Evolutionary conservation across 2,113 vertebrate genomes (phyloP).

Genomic region (Nibea albiflora): DNA sequence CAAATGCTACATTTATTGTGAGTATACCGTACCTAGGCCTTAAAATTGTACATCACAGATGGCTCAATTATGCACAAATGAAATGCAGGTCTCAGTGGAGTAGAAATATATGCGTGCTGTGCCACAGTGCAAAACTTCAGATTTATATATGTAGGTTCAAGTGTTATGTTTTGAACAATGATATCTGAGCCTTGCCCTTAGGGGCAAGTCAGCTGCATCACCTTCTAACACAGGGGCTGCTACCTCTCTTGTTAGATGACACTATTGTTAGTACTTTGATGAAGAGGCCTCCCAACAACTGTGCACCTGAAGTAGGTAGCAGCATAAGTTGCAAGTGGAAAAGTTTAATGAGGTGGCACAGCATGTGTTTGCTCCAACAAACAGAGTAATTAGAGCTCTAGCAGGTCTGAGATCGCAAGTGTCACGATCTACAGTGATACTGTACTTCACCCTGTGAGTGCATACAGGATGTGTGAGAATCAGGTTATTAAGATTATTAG

Average conservation of each 20-base stretch:
- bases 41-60: slow-evolving; percentile 49
- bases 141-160: slow-evolving; percentile 45
- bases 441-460: background rate
- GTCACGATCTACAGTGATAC: slow-evolving; percentile 11
- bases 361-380: slow-evolving; percentile 16
- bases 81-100: slow-evolving; percentile 53
- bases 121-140: slow-evolving; percentile 4
- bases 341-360: slow-evolving; percentile 44
- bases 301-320: slow-evolving; percentile 10
- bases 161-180: slow-evolving; percentile 51
- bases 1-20: slow-evolving; percentile 51
- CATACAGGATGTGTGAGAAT: slow-evolving; percentile 4
- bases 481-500: background rate
- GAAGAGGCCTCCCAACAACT: slow-evolving; percentile 9
- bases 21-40: slow-evolving; percentile 35
- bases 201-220: slow-evolving; percentile 21
- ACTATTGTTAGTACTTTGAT: slow-evolving; percentile 52
- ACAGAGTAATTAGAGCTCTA: background rate
- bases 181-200: slow-evolving; percentile 18
- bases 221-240: slow-evolving; percentile 3
- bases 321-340: slow-evolving; percentile 29
- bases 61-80: slow-evolving; percentile 55
- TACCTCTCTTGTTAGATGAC: slow-evolving; percentile 27
- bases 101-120: slow-evolving; percentile 5
- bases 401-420: slow-evolving; percentile 5